Evolutionary conservation across 1,140 invertebrate genomes (phyloP).

Genomic region (Bicyclus anynana): DNA sequence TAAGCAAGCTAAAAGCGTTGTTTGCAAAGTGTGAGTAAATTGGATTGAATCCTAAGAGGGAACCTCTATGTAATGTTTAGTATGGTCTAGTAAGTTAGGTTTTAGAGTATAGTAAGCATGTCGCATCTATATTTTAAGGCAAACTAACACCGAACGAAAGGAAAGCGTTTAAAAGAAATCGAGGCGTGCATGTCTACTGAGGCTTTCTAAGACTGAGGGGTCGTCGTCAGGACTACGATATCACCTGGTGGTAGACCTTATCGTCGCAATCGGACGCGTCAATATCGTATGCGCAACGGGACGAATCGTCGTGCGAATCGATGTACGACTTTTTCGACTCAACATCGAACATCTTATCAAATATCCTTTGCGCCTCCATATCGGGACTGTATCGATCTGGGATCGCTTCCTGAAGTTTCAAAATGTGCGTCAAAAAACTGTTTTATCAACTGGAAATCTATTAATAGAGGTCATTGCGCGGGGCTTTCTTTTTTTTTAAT

Average conservation of each 20-base stretch:
- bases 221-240: conserved; percentile 62
- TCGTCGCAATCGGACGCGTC: conserved; percentile 72
- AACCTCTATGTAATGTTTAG: too few relatives aligned
- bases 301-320: conserved; percentile 61
- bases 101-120: too few relatives aligned
- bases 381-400: conserved; percentile 75
- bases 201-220: conserved; percentile 59
- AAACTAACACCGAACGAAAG: conserved; percentile 54
- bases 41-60: too few relatives aligned
- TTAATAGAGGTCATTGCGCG: conserved; percentile 1
- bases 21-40: too few relatives aligned
- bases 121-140: conserved; percentile 49
- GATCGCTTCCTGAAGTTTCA: conserved; percentile 71
- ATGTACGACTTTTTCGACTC: conserved; percentile 70
- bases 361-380: conserved; percentile 73
- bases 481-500: neutral
- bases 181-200: conserved; percentile 71
- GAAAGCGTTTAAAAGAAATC: conserved; percentile 64
- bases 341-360: conserved; percentile 76
- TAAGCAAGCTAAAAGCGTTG: conserved; percentile 19
- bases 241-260: conserved; percentile 72
- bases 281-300: conserved; percentile 70
- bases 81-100: too few relatives aligned
- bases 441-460: conserved; percentile 13
- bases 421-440: conserved; percentile 55